Evolutionary conservation across 2,888 invertebrate genomes (phyloP).

Genomic region (Pollenia griseotomentosa): DNA sequence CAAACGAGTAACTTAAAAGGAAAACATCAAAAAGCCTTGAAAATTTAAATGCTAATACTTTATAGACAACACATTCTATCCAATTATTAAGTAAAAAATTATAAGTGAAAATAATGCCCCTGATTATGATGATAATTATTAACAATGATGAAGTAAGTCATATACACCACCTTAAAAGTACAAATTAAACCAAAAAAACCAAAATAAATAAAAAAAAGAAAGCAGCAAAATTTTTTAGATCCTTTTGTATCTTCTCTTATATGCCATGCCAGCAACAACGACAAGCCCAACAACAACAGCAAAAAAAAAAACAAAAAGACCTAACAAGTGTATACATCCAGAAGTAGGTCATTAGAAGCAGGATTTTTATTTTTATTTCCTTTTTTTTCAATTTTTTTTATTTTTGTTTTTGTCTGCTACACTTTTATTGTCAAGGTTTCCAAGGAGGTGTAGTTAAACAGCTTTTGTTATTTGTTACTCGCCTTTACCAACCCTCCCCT

Average conservation of each 20-base stretch:
- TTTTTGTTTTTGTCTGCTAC: constrained; percentile 58
- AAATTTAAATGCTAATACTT: not conserved
- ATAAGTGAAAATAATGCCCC: not conserved
- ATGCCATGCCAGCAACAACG: not conserved
- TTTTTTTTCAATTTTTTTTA: not conserved
- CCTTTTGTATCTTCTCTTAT: not conserved
- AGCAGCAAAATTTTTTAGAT: constrained; percentile 1
- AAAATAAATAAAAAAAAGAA: not conserved
- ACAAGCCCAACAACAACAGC: not conserved
- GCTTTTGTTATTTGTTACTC: constrained; percentile 8
- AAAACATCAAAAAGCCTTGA: not conserved
- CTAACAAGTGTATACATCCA: not conserved
- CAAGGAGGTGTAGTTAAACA: constrained; percentile 36
- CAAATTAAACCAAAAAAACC: not conserved
- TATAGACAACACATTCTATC: not conserved
- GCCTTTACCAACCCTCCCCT: not conserved
- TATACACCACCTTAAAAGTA: not conserved
- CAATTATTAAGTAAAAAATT: not conserved
- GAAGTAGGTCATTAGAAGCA: constrained; percentile 69
- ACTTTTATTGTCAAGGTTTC: constrained; percentile 73
- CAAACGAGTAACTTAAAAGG: not conserved
- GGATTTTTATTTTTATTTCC: constrained; percentile 35
- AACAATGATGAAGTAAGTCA: not conserved
- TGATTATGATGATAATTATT: not conserved
- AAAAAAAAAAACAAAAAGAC: constrained; percentile 5